Percentiles rank a stretch among this genome's conserved stretches.
phyloP scores from a whole-genome alignment of 2,113 vertebrate species.

The Hemibagrus wyckioides region DNA sequence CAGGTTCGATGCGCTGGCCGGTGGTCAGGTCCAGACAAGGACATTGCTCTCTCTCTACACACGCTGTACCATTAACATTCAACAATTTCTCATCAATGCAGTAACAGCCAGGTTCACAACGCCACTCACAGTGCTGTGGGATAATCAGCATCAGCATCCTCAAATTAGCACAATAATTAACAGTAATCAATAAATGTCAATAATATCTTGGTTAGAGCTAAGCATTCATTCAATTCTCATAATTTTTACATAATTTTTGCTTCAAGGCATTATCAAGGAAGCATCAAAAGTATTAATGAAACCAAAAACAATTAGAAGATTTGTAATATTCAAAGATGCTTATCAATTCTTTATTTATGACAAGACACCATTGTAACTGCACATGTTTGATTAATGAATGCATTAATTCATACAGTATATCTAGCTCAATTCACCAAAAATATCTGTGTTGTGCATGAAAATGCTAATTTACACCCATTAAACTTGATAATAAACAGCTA shows the following conservation, averaged over 20 bases:
- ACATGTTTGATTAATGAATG: background rate
- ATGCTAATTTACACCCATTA: background rate
- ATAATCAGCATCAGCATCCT: background rate
- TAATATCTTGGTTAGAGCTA: background rate
- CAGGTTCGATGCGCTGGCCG: slow-evolving; percentile 64
- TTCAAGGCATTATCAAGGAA: background rate
- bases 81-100: slow-evolving; percentile 78
- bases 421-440: background rate
- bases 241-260: background rate
- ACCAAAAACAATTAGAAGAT: background rate
- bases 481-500: background rate
- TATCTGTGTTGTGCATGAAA: background rate
- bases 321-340: background rate
- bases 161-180: background rate
- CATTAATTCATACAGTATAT: background rate
- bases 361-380: background rate
- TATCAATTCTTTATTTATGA: background rate
- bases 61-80: slow-evolving; percentile 70
- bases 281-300: background rate
- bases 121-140: slow-evolving; percentile 80
- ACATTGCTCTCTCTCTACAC: slow-evolving; percentile 71
- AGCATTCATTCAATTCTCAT: background rate
- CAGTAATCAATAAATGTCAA: background rate
- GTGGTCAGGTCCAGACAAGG: slow-evolving; percentile 78
- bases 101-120: slow-evolving; percentile 85